A percentile compares a stretch with the other conserved stretches of the same genome.
These are phyloP conservation scores for Tenthredo scrophulariae DNA, from an alignment of 2,888 invertebrate species.

Conservation along the genomic window DNA sequence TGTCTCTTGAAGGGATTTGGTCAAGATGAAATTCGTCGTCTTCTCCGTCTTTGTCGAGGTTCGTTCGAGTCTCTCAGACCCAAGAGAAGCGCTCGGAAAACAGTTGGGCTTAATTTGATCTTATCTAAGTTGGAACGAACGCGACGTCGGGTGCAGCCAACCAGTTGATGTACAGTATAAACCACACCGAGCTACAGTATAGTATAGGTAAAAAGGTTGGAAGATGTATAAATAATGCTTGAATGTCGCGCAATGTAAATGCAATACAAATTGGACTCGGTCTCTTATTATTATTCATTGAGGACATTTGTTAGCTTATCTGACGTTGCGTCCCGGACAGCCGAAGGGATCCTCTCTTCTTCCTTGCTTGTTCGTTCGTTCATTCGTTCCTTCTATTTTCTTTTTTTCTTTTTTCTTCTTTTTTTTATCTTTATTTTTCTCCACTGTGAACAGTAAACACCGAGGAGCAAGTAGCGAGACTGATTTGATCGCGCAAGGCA, in stretches of 20 bases:
- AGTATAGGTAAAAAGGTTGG: conserved; percentile 14
- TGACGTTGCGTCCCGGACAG: conserved; percentile 62
- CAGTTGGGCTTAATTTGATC: conserved; percentile 67
- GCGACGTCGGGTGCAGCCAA: conserved; percentile 31
- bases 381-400: background rate
- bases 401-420: background rate
- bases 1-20: conserved; percentile 39
- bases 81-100: conserved; percentile 58
- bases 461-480: conserved; percentile 36
- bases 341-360: conserved; percentile 15
- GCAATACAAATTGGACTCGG: conserved; percentile 72
- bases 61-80: conserved; percentile 11
- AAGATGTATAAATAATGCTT: conserved; percentile 68
- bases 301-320: conserved; percentile 74
- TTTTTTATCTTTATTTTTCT: background rate
- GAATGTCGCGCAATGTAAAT: conserved; percentile 70
- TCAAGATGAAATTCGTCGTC: conserved; percentile 49
- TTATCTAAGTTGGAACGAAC: conserved; percentile 63
- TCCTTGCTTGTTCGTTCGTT: background rate
- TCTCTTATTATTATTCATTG: conserved; percentile 75
- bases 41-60: conserved; percentile 29
- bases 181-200: background rate
- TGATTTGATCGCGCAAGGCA: conserved; percentile 37
- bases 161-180: conserved; percentile 24
- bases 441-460: conserved; percentile 29